Evolutionary conservation across 2,113 vertebrate genomes (phyloP).

Genomic region (Dendropsophus ebraccatus): DNA sequence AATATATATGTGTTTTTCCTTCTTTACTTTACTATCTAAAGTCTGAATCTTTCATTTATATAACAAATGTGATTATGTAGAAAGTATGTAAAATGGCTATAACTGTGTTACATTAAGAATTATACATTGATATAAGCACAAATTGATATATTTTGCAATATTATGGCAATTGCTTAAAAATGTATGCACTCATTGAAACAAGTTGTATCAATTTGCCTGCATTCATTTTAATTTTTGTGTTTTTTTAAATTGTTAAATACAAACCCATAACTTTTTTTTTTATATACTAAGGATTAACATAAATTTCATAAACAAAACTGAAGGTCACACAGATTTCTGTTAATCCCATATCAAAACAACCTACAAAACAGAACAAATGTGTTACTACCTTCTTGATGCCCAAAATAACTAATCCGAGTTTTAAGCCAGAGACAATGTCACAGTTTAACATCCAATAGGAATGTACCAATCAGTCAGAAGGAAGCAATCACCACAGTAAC

Average conservation of each 20-base stretch:
- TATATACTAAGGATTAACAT: constrained; percentile 9
- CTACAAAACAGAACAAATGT: constrained; percentile 29
- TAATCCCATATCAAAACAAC: constrained; percentile 40
- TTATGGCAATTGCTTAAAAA: neutral
- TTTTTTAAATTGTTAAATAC: neutral
- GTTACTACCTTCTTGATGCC: constrained; percentile 26
- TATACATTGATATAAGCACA: neutral
- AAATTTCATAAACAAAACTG: constrained; percentile 24
- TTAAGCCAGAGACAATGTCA: constrained; percentile 35
- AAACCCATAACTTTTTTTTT: neutral
- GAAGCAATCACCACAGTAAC: constrained; percentile 42
- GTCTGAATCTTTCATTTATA: neutral
- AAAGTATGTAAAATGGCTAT: no score
- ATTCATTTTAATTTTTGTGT: neutral
- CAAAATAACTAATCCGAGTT: constrained; percentile 40
- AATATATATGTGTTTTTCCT: neutral
- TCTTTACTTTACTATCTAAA: neutral
- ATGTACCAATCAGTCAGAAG: neutral
- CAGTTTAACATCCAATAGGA: constrained; percentile 25
- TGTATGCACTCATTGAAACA: neutral
- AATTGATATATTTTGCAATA: neutral
- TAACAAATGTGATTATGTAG: neutral
- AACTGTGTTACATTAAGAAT: no score
- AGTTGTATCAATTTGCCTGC: neutral
- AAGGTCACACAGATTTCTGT: constrained; percentile 7